Base-by-base conservation (phyloP, 2,888 invertebrate genomes). In the Xanthia icteritia region DNA sequence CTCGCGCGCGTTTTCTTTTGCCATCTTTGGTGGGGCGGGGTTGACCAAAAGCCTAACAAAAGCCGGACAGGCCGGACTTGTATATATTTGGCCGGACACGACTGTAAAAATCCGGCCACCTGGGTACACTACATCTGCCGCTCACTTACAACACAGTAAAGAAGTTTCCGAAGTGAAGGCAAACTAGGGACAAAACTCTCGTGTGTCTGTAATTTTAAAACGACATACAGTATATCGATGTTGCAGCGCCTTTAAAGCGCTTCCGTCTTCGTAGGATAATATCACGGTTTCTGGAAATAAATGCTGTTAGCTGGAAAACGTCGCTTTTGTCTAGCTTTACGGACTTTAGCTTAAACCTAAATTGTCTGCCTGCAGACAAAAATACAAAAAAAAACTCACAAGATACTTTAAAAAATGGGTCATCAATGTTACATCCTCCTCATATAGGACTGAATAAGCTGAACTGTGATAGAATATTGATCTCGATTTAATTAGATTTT, bases 261-360 rank as follows among this genome's bases (percentile, higher is more conserved):
- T 79, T 64, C 63, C 42, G n/a, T 45, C 42, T 68, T 36, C 63
- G 27, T 36, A 27, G 23, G 66, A 27, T 70, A 76, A 66, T 56
- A 69, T 66, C 65, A 61, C 69, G 1, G 39, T 15, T 56, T 56
- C 36, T 76, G 39, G 23, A 76, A 69, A 80, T 74, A 80, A 60
- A 65, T 60, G 36, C 36, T n/a, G 42, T 39, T 58, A 23, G 51
- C n/a, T 66, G 45, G 31, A 68, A 72, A 82, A 65, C n/a, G 54
- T 13, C 2, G 15, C 48, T 65, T 69, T 54, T 76, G 70, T 70
- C 69, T 70, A 48, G 61, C 31, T 60, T 66, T 61, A 61, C 36
- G 60, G 60, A 60, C 20, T 60, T 74, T 15, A 54, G 13, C 36
- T 64, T 64, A 64, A 74, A 69, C 23, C 51, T n/a, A 66, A 61